phyloP scores from a whole-genome alignment of 2,113 vertebrate species.

The Abramis brama region DNA sequence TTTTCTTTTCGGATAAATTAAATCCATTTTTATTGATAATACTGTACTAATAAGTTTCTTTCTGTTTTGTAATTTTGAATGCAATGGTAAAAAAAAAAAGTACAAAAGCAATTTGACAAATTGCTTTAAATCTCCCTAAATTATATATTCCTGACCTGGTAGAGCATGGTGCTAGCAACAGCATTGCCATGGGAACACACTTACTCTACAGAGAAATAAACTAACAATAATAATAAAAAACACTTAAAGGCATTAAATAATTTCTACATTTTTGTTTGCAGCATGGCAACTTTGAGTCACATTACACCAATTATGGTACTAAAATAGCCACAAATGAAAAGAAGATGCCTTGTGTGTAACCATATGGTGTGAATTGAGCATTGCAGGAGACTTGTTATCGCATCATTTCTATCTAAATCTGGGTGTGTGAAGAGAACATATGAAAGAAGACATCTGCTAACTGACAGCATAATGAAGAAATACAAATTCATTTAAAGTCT shows the following conservation, averaged over 20 bases:
- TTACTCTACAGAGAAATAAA: background rate
- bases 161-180: too few relatives aligned
- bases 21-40: too few relatives aligned
- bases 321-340: slow-evolving; percentile 22
- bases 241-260: background rate
- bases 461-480: slow-evolving; percentile 42
- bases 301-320: background rate
- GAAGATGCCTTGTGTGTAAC: slow-evolving; percentile 51
- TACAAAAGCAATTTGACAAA: too few relatives aligned
- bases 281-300: background rate
- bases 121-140: too few relatives aligned
- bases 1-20: too few relatives aligned
- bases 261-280: background rate
- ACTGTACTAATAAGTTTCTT: too few relatives aligned
- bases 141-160: too few relatives aligned
- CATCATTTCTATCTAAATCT: slow-evolving; percentile 54
- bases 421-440: slow-evolving; percentile 54
- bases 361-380: slow-evolving; percentile 50
- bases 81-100: too few relatives aligned
- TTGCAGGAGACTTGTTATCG: slow-evolving; percentile 52
- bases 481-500: slow-evolving; percentile 10
- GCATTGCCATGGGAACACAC: background rate
- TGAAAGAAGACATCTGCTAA: slow-evolving; percentile 58
- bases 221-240: background rate
- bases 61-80: too few relatives aligned